phyloP scores from a whole-genome alignment of 2,113 vertebrate species.

The Sclerurus mexicanus region DNA sequence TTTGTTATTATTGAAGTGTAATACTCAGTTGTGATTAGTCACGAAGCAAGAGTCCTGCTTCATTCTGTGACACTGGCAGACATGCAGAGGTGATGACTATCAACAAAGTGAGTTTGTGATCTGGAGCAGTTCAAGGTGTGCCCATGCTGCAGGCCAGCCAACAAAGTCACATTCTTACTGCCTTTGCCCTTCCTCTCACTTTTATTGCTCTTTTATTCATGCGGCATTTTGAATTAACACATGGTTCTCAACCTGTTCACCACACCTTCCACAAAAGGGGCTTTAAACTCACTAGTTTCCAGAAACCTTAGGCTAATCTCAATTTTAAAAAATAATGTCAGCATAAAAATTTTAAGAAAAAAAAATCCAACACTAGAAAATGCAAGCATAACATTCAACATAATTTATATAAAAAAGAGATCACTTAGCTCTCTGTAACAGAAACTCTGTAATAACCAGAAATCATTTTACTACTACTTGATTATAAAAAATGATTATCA shows the following conservation, averaged over 20 bases:
- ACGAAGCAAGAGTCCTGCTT: not conserved
- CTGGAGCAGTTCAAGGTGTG: not conserved
- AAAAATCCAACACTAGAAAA: not conserved
- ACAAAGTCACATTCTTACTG: slow-evolving; percentile 17
- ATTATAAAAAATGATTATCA: not conserved
- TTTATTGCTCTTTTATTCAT: not conserved
- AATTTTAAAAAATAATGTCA: not conserved
- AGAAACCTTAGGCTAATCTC: not conserved
- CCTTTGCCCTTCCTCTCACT: slow-evolving; percentile 7
- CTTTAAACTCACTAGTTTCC: not conserved
- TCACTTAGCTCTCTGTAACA: not conserved
- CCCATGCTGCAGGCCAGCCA: not conserved
- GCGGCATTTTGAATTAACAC: not conserved
- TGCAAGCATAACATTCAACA: not conserved
- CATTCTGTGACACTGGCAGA: not conserved
- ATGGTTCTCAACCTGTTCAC: not conserved
- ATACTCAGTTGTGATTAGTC: not conserved
- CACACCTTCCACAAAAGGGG: not conserved
- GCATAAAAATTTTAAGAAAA: not conserved
- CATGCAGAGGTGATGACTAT: not conserved
- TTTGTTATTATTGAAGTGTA: not conserved
- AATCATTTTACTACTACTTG: not conserved
- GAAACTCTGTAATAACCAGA: not conserved
- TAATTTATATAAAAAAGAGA: not conserved
- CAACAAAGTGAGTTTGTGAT: not conserved